Evolutionary conservation across 2,113 vertebrate genomes (phyloP).

Genomic region (Apteryx owenii): DNA sequence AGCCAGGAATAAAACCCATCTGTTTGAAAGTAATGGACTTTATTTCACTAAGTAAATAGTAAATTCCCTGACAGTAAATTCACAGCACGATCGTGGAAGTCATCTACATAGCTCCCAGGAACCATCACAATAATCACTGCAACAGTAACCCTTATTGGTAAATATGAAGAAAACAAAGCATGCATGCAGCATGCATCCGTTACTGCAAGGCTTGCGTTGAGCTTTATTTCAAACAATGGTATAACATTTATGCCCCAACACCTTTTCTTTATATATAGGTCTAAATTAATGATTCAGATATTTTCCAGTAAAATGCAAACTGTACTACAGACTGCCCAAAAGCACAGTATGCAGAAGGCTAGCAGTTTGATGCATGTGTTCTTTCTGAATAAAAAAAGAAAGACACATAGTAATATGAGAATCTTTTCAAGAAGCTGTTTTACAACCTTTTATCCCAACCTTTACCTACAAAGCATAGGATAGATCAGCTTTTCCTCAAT

Average conservation of each 20-base stretch:
- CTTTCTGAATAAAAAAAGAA: not conserved
- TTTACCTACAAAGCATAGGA: not conserved
- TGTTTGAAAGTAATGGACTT: not conserved
- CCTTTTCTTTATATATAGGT: not conserved
- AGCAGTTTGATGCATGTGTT: not conserved
- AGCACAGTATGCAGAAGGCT: not conserved
- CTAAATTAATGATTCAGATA: not conserved
- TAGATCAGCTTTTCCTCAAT: not conserved
- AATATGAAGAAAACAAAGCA: not conserved
- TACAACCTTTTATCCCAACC: not conserved
- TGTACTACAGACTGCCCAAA: not conserved
- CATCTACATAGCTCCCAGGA: not conserved
- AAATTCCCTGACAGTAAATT: not conserved
- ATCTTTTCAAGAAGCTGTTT: not conserved
- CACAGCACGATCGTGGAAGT: not conserved
- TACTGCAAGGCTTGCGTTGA: not conserved
- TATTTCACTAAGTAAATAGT: not conserved
- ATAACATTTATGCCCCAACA: not conserved
- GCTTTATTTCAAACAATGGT: not conserved
- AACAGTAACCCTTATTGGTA: not conserved
- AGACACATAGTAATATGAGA: accelerated
- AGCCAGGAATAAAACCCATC: not conserved
- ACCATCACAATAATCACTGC: not conserved
- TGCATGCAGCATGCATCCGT: accelerated
- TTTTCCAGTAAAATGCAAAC: not conserved